Conservation (phyloP, 2,797 vertebrate species). For the Rhinoraja longicauda region DNA sequence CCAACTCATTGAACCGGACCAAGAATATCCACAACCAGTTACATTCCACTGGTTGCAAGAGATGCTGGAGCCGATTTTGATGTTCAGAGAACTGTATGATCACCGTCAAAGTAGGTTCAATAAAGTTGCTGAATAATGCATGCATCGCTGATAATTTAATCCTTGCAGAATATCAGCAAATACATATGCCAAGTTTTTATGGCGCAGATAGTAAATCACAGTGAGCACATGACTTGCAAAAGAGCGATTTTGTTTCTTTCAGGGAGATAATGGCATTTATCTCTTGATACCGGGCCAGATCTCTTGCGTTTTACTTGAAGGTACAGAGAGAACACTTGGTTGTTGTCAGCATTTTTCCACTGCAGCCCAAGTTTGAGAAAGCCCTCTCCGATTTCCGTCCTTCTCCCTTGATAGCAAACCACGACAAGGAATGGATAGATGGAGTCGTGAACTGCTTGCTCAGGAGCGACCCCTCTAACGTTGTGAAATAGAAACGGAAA, state of each 20-base stretch:
- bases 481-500: too few species aligned
- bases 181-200: background rate
- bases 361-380: background rate
- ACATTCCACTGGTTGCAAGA: background rate
- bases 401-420: background rate
- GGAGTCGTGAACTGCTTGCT: background rate
- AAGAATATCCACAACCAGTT: background rate
- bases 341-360: background rate
- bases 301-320: background rate
- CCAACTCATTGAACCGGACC: background rate
- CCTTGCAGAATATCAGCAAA: background rate
- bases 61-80: background rate
- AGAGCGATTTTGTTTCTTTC: background rate
- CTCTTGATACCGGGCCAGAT: background rate
- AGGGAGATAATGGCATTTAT: background rate
- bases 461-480: background rate
- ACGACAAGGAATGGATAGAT: background rate
- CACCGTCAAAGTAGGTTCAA: background rate
- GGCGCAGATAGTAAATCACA: background rate
- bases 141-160: background rate
- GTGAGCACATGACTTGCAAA: background rate
- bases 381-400: background rate
- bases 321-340: background rate
- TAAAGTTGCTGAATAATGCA: background rate
- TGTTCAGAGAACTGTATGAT: conserved; percentile 11